Evolutionary conservation across 1,140 invertebrate genomes (phyloP).

Genomic region (Dreissena rostriformis): DNA sequence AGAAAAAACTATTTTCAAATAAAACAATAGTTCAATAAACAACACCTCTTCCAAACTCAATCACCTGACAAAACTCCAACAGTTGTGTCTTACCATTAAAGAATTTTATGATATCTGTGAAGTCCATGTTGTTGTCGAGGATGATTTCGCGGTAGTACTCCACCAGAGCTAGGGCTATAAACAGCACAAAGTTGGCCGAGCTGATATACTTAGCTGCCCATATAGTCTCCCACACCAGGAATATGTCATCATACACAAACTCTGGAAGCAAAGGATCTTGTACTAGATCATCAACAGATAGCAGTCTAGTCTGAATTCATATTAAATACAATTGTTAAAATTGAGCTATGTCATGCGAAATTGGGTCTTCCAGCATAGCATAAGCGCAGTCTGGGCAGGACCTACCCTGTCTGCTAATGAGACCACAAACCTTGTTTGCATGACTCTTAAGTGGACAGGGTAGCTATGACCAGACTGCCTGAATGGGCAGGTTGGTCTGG

Average conservation of each 20-base stretch:
- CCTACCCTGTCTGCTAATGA: too few relatives aligned
- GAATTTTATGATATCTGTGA: conserved; percentile 98
- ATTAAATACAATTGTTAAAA: too few relatives aligned
- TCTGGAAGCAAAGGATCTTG: conserved; percentile 82
- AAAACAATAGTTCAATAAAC: not conserved
- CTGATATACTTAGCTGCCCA: conserved; percentile 95
- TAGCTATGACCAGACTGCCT: too few relatives aligned
- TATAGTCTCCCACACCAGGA: conserved; percentile 96
- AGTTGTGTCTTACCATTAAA: conserved; percentile 90
- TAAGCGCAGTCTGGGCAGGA: too few relatives aligned
- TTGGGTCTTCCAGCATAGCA: too few relatives aligned
- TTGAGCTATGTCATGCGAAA: too few relatives aligned
- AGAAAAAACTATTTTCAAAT: not conserved
- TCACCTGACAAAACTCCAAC: not conserved
- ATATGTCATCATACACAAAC: conserved; percentile 94
- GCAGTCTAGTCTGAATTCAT: too few relatives aligned
- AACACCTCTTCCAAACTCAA: not conserved
- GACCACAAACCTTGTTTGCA: too few relatives aligned
- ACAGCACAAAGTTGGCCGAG: conserved; percentile 94
- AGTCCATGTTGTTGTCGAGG: conserved; percentile 97
- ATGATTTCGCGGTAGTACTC: conserved; percentile 97
- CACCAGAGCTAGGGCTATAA: conserved; percentile 94
- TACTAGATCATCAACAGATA: too few relatives aligned
- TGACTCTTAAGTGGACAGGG: too few relatives aligned
- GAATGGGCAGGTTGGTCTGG: too few relatives aligned